phyloP scores from a whole-genome alignment of 2,888 invertebrate genomes.

The Drosophila tripunctata region DNA sequence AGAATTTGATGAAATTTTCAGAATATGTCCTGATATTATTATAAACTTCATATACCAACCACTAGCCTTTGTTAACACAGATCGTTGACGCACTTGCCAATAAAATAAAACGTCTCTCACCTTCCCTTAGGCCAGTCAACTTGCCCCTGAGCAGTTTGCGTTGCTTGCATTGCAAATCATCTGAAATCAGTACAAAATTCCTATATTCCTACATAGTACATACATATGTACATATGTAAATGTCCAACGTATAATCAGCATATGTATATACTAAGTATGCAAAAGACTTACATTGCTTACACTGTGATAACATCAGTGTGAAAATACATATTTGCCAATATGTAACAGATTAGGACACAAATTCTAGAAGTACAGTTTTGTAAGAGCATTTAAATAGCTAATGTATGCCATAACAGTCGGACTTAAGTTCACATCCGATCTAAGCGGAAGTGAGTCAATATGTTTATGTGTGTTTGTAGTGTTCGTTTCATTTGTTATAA shows the following conservation, averaged over 20 bases:
- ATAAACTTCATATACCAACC: too few species aligned
- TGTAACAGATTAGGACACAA: conserved; percentile 1
- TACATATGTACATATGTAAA: conserved; percentile 4
- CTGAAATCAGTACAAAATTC: conserved; percentile 29
- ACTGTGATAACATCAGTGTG: conserved; percentile 1
- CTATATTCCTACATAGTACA: not conserved
- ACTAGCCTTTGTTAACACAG: too few species aligned
- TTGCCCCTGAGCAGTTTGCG: conserved; percentile 52
- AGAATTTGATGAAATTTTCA: too few species aligned
- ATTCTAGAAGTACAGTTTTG: not conserved
- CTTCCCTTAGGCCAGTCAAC: not conserved
- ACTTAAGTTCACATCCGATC: conserved; percentile 1
- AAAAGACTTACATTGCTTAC: not conserved
- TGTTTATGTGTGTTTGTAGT: too few species aligned
- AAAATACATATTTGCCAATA: not conserved
- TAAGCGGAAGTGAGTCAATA: conserved; percentile 13
- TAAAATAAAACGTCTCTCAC: not conserved
- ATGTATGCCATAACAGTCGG: not conserved
- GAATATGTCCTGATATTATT: too few species aligned
- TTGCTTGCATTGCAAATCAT: conserved; percentile 33
- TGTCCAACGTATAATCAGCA: not conserved
- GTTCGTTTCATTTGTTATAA: conserved; percentile 1
- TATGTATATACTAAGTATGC: too few species aligned
- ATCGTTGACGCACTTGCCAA: conserved; percentile 40
- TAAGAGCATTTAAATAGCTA: not conserved